A percentile compares a stretch with the other conserved stretches of the same genome.
phyloP scores from a whole-genome alignment of 2,797 vertebrate species.

The Hozukius guyotensis region DNA sequence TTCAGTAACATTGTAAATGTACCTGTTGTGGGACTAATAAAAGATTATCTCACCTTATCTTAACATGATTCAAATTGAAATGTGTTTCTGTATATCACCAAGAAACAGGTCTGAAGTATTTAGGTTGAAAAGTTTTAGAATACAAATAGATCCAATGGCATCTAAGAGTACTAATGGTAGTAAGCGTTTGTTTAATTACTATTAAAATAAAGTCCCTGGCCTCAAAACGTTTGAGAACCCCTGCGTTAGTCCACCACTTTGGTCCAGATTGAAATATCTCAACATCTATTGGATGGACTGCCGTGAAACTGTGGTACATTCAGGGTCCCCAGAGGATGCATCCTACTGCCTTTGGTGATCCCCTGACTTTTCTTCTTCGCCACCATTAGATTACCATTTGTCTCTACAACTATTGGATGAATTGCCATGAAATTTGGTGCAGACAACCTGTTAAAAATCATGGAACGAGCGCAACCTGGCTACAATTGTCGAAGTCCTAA shows the following conservation, averaged over 20 bases:
- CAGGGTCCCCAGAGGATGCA: neutral
- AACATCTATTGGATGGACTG: neutral
- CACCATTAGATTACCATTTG: neutral
- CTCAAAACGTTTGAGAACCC: fast-evolving
- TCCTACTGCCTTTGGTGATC: neutral
- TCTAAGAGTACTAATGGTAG: too few relatives aligned
- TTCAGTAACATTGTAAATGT: too few relatives aligned
- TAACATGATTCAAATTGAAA: too few relatives aligned
- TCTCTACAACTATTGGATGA: neutral
- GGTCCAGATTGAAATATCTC: neutral
- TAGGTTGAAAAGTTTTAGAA: too few relatives aligned
- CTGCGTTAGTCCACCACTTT: neutral
- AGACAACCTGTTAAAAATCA: neutral
- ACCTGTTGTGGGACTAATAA: too few relatives aligned
- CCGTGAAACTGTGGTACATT: neutral
- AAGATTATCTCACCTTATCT: too few relatives aligned
- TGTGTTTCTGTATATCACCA: too few relatives aligned
- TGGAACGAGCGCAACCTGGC: neutral
- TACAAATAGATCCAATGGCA: too few relatives aligned
- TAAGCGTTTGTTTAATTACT: too few relatives aligned
- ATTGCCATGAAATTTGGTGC: neutral
- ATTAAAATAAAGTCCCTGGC: too few relatives aligned
- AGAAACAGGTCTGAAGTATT: too few relatives aligned
- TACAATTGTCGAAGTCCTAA: neutral
- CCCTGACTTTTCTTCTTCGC: neutral